Conservation (phyloP, 2,797 vertebrate genomes). For the Sebastiscus tertius region DNA sequence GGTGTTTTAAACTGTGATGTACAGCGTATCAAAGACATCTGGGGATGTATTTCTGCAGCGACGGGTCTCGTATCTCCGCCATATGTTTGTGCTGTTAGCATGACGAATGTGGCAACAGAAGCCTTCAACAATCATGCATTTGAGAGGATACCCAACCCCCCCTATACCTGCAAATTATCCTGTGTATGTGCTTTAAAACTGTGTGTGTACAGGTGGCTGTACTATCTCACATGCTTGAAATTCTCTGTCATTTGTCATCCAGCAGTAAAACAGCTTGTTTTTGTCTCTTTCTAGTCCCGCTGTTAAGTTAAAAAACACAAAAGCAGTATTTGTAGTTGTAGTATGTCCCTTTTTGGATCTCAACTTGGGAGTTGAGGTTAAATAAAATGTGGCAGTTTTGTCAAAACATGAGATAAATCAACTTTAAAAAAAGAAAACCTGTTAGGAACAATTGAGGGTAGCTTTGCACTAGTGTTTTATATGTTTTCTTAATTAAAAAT, state of each 20-base stretch:
- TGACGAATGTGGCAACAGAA: constrained; percentile 23
- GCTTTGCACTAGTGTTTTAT: neutral
- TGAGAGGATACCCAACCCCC: neutral
- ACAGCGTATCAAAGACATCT: neutral
- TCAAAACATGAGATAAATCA: neutral
- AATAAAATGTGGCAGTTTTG: neutral
- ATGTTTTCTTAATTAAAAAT: neutral
- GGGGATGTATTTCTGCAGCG: neutral
- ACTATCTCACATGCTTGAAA: neutral
- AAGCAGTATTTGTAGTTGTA: neutral
- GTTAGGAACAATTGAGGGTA: neutral
- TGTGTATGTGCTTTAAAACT: neutral
- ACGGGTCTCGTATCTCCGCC: constrained; percentile 11
- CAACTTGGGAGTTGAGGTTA: neutral
- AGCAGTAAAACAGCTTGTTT: neutral
- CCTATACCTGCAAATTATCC: neutral
- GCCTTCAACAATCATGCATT: constrained; percentile 4
- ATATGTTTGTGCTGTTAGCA: constrained; percentile 4
- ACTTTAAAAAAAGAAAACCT: neutral
- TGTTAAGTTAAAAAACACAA: neutral
- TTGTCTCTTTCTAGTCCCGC: neutral
- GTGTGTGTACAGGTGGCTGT: constrained; percentile 5
- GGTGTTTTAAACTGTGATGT: neutral
- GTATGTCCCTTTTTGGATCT: neutral
- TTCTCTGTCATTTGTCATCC: neutral